phyloP scores from a whole-genome alignment of 2,888 invertebrate species.

The Agonopterix subpropinquella region DNA sequence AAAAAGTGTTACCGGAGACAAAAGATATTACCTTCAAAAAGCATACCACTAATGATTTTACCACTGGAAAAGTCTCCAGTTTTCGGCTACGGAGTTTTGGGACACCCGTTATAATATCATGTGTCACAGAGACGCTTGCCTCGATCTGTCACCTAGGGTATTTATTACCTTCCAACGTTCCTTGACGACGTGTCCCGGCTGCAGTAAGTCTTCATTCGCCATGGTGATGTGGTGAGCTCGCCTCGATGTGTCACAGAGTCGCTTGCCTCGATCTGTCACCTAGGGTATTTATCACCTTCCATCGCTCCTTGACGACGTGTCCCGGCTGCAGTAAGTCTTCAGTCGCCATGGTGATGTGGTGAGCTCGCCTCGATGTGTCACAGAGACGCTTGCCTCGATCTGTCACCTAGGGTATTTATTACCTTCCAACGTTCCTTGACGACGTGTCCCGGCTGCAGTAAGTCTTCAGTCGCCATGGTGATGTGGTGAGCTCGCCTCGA shows the following conservation, averaged over 20 bases:
- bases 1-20: too few relatives aligned
- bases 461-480: constrained; percentile 94
- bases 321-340: constrained; percentile 97
- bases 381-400: constrained; percentile 31
- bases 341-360: constrained; percentile 90
- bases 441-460: constrained; percentile 96
- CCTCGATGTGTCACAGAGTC: constrained; percentile 66
- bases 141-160: constrained; percentile 27
- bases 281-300: constrained; percentile 88
- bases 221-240: constrained; percentile 83
- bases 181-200: constrained; percentile 97
- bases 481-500: constrained; percentile 77
- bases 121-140: too few relatives aligned
- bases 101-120: too few relatives aligned
- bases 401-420: constrained; percentile 28
- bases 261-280: not conserved
- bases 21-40: too few relatives aligned
- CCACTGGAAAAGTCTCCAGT: too few relatives aligned
- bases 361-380: constrained; percentile 65
- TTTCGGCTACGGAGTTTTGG: too few relatives aligned
- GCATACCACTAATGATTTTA: too few relatives aligned
- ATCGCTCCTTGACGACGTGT: constrained; percentile 98
- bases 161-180: constrained; percentile 96
- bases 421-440: constrained; percentile 99
- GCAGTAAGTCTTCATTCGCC: constrained; percentile 94